Base-by-base conservation (phyloP, 2,113 vertebrate genomes). In the Telmatochromis sp. region DNA sequence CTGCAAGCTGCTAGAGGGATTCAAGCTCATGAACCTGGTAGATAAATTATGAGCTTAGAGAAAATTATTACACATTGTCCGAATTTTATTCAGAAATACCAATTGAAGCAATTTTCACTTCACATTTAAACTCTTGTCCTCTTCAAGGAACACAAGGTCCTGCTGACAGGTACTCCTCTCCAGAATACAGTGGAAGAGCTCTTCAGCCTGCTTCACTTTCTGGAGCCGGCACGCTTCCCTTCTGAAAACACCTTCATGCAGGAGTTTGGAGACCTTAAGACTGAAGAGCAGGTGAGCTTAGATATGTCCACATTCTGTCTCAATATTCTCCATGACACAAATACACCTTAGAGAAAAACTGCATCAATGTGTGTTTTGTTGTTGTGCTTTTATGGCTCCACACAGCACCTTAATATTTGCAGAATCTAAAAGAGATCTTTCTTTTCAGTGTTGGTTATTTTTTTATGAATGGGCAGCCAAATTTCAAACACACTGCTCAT, bases 171-270 rank as follows among this genome's bases (percentile, higher is more conserved):
- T 21, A 99, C 99, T 3, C 99, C 99, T 5, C 97, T 99, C 57
- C 99, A 99, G 96, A 99, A 99, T 93, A 99, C 99, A 0, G 99
- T 99, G 90, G 99, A 99, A 94, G 99, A 99, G 89, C 96, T 99
- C 17, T 99, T 99, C 86, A 99, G 99, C 86, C 97, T 99, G 73
- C 97, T 99, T 86, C 98, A 99, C 94, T 99, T 99, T 94, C 96
- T 99, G 88, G 99, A 99, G 83, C 99, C 99, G 0, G 88, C 96
- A 63, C 97, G 98, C 55, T 99, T 99, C 93, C 97, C 98, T 83
- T 98, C 98, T 15, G 98, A 99, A 89, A 97, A 96, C 79, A 98
- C 97, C 3, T 99, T 99, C 95, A 99, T 99, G 98, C 98, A 98
- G 92, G 99, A 99, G 95, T 99, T 99, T 55, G 98, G 99, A 91